Evolutionary conservation across 2,797 vertebrate species (phyloP), one percentile per base, ranked within the genome.

Genomic region (Taenioides sp.): DNA sequence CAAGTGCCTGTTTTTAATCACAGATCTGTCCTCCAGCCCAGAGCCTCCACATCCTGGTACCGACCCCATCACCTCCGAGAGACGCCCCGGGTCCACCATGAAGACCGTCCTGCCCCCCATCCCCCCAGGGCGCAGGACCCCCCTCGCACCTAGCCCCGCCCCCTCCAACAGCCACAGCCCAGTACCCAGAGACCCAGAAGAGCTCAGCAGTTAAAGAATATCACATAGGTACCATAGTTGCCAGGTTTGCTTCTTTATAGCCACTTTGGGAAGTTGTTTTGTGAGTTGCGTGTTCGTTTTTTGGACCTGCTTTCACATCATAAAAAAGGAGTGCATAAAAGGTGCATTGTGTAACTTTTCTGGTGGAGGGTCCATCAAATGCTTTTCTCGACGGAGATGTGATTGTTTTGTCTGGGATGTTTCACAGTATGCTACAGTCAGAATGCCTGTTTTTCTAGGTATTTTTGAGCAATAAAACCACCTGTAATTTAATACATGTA

Each of bases 91-190:
- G 6, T 94, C 92, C 70, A 90, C 92, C 12, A 70, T 83, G 79
- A 96, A 92, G 66, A 93, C 93, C 0, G 63, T 93, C 67, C 92
- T 98, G 7, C 96, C 97, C 17, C 95, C 96, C 0, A 97, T 98
- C 82, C 95, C 94, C 0, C 73, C 91, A 0, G 92, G 94, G 1
- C 72, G 70, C 65, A 96, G 92, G 76, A 93, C 84, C 47, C 71
- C 76, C 10, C 83, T 61, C 16, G 67, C 62, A 0, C 62, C 43
- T 1, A 28, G 57, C 23, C 14, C 23, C 25, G 25, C 54, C 11
- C 70, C 47, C 1, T 83, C 81, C n/a, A 67, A 80, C 28, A 70
- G 27, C 70, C 74, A 58, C 3, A 55, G 66, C 5, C 20, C 66
- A 58, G 43, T 28, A 18, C 57, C 2, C 0, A 3, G 2, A 60